Evolutionary conservation across 2,113 vertebrate species (phyloP).

Genomic region (Rhineura floridana): DNA sequence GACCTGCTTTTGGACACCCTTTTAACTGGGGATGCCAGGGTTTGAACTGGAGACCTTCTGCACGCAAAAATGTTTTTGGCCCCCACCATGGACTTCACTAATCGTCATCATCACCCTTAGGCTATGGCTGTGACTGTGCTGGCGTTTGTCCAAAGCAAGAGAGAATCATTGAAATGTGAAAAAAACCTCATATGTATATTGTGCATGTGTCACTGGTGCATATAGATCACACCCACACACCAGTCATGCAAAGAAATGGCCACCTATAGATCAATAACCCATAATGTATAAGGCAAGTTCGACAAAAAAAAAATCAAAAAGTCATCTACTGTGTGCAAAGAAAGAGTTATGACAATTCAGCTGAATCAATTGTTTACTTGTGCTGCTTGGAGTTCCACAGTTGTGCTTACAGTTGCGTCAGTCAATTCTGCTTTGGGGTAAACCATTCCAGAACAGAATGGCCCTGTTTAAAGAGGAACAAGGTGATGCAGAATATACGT

Average conservation of each 20-base stretch:
- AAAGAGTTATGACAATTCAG: background rate
- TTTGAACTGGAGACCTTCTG: background rate
- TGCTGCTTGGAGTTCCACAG: background rate
- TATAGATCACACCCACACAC: background rate
- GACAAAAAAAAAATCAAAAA: background rate
- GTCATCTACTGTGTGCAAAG: background rate
- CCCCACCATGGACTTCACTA: background rate
- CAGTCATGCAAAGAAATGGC: background rate
- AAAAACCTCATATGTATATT: background rate
- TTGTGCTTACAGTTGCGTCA: background rate
- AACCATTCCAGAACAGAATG: background rate
- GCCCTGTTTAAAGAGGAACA: background rate
- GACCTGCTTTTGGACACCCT: too few species aligned
- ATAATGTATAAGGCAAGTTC: background rate
- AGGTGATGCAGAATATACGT: background rate
- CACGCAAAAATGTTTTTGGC: background rate
- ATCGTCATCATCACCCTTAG: background rate
- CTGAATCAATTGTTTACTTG: background rate
- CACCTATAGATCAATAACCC: background rate
- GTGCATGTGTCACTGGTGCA: background rate
- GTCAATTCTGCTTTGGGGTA: background rate
- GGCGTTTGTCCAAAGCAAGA: background rate
- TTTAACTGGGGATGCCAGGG: background rate
- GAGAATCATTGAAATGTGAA: background rate
- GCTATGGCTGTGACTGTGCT: background rate